Evolutionary conservation across 2,113 vertebrate species (phyloP).

Genomic region (Leucopsar rothschildi): DNA sequence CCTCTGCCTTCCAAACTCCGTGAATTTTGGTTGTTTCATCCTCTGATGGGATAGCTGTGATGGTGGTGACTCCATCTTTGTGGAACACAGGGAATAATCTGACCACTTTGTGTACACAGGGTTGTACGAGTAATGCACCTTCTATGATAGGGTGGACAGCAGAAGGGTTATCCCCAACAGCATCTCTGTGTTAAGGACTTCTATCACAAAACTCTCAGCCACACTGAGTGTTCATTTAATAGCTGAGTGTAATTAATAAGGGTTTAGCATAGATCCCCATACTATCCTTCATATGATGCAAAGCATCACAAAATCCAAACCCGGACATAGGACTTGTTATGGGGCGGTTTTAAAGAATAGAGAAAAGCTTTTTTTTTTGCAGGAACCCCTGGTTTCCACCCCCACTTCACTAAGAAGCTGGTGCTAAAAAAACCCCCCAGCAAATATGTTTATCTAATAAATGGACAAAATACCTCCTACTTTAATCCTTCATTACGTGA

Average conservation of each 20-base stretch:
- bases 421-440: not conserved
- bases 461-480: not conserved
- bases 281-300: not conserved
- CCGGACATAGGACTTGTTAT: not conserved
- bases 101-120: fast-evolving
- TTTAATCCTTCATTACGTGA: not conserved
- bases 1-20: not conserved
- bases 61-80: not conserved
- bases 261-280: not conserved
- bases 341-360: not conserved
- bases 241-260: not conserved
- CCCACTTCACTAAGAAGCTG: not conserved
- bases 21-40: not conserved
- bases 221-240: not conserved
- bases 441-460: not conserved
- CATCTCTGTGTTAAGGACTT: not conserved
- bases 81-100: not conserved
- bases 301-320: not conserved
- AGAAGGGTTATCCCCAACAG: not conserved
- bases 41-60: not conserved
- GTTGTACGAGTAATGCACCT: not conserved
- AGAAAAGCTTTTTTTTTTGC: not conserved
- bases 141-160: not conserved
- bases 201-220: not conserved
- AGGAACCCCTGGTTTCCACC: not conserved